Evolutionary conservation across 2,888 invertebrate genomes (phyloP), one percentile per base, ranked within the genome.

Genomic region (Tipula lateralis): DNA sequence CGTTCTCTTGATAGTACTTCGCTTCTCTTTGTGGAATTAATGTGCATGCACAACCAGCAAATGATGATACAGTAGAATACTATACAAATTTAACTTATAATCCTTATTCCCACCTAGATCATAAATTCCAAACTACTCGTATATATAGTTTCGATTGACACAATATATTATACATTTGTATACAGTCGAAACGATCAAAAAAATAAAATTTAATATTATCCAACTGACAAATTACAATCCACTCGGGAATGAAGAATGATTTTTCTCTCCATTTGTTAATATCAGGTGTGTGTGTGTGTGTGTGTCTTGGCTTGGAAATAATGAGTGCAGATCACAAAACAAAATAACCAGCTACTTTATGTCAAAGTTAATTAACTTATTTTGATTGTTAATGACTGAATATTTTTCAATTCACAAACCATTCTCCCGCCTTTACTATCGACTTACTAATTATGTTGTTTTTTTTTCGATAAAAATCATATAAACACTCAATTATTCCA

Each of bases 181-280:
- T 50, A 50, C 16, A 19, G 50, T 50, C 50, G n/a, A n/a, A n/a
- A 9, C 66, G 9, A 24, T 7, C 19, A 24, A 66, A 24, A 66
- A 66, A 24, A 66, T 6, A 9, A 24, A 66, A 66, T 66, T 24
- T 66, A 66, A 66, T 66, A 66, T 66, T 66, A 66, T 66, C 24
- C 66, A 66, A 66, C 24, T 66, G 66, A 66, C 66, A 66, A 66
- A 66, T 66, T 66, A 66, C 66, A 66, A 66, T 66, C 19, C 66
- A 66, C 7, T 66, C 24, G 66, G 66, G 66, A 66, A 12, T 66
- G 24, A 19, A 19, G 9, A 9, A 66, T 44, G 44, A 44, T 7
- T 44, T 66, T 24, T 24, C 24, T 24, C 3, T 44, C 9, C 3
- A n/a, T n/a, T 44, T 44, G 4, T 44, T 44, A 16, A 24, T 66